A percentile compares a stretch with the other conserved stretches of the same genome.
Conservation (phyloP, 2,888 invertebrate genomes). For the Microctonus aethiopoides region DNA sequence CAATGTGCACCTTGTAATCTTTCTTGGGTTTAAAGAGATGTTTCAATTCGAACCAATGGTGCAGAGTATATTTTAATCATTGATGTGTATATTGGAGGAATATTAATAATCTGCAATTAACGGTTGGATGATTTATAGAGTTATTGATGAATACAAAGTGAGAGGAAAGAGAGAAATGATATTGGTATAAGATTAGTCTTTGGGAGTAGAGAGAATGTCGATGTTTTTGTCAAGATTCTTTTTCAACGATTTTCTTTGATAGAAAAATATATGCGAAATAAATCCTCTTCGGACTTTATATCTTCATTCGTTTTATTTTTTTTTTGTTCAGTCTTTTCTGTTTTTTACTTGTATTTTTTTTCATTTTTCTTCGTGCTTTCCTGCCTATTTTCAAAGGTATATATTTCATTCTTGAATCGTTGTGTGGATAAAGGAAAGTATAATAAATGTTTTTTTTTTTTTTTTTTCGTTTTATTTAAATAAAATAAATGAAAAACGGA, state of each 20-base stretch:
- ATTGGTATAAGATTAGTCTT: background rate
- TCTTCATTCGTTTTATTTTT: background rate
- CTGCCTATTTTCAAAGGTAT: slow-evolving; percentile 3
- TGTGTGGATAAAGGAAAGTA: slow-evolving; percentile 1
- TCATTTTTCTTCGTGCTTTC: slow-evolving; percentile 9
- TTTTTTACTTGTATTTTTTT: slow-evolving; percentile 12
- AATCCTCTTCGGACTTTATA: slow-evolving; percentile 15
- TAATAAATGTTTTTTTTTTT: background rate
- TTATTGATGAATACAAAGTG: background rate
- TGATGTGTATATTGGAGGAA: no score
- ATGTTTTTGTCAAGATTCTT: background rate
- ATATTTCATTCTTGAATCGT: slow-evolving; percentile 22
- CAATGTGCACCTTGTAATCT: no score
- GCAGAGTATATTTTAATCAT: no score
- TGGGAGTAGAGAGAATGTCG: background rate
- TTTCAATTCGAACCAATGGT: background rate
- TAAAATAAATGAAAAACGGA: background rate
- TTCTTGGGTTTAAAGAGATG: no score
- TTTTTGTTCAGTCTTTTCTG: slow-evolving; percentile 1
- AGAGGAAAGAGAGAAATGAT: background rate
- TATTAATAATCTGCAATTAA: slow-evolving; percentile 4
- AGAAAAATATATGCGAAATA: slow-evolving; percentile 15
- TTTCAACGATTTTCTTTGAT: slow-evolving; percentile 16
- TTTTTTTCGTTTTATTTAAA: no score
- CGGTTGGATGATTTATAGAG: background rate